A percentile compares a stretch with the other conserved stretches of the same genome.
phyloP scores from a whole-genome alignment of 2,888 invertebrate genomes.

The Drosophila fulvimacula region DNA sequence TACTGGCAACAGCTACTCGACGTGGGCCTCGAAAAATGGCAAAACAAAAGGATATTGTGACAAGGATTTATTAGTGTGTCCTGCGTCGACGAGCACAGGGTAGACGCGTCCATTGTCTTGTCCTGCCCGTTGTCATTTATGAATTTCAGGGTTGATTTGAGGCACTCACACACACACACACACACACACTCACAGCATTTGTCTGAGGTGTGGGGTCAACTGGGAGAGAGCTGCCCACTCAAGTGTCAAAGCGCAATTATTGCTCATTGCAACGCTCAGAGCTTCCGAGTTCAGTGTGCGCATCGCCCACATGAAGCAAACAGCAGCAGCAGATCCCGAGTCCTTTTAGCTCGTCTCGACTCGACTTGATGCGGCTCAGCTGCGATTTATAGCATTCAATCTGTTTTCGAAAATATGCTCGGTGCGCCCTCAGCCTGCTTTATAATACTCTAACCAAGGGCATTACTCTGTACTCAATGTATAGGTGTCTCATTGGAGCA shows the following conservation, averaged over 20 bases:
- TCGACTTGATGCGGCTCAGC: constrained; percentile 41
- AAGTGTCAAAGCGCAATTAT: constrained; percentile 72
- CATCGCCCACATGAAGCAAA: constrained; percentile 14
- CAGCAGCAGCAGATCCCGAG: constrained; percentile 22
- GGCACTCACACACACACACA: constrained; percentile 8
- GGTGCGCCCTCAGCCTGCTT: background rate
- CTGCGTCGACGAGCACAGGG: constrained; percentile 27
- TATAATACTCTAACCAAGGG: background rate
- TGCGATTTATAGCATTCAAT: constrained; percentile 68
- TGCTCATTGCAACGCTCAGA: constrained; percentile 52
- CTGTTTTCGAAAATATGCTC: constrained; percentile 46
- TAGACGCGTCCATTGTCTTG: constrained; percentile 60
- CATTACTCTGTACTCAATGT: background rate
- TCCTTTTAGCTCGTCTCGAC: constrained; percentile 22
- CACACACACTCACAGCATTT: constrained; percentile 2
- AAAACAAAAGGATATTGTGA: constrained; percentile 80
- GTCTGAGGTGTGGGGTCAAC: constrained; percentile 19
- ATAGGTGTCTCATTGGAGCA: background rate
- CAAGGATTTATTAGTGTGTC: constrained; percentile 75
- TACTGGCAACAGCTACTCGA: constrained; percentile 32
- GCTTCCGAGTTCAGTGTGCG: constrained; percentile 20
- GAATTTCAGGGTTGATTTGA: constrained; percentile 68
- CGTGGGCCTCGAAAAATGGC: constrained; percentile 61
- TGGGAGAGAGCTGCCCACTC: constrained; percentile 32
- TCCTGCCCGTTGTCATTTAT: constrained; percentile 49